Base-by-base conservation (phyloP, 2,797 vertebrate species). In the Aeoliscus strigatus region DNA sequence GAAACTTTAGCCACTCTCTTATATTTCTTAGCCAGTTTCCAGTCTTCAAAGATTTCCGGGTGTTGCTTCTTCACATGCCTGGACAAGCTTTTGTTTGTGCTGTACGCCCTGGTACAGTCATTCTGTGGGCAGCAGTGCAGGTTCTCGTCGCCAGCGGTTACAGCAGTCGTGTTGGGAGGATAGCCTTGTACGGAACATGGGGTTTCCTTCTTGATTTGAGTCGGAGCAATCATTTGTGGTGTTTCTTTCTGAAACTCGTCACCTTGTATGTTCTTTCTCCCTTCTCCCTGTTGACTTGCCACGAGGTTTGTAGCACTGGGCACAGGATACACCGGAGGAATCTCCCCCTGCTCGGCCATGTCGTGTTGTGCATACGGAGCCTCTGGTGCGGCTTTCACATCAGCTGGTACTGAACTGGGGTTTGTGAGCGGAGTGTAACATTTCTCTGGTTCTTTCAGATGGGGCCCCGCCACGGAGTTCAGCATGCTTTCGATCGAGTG, bases 21-120 rank as follows among this genome's bases (percentile, higher is more conserved):
- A 38, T 89, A 96, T 62, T 90, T 98, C 56, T 91, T 91, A 14
- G 96, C 91, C 61, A 94, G 80, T 82, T 98, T 99, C 91, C 95
- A 96, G 61, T 91, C 89, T 57, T 92, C 90, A 21, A 98, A 98
- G 52, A 95, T 94, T 69, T 97, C 93, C 11, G 94, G 92, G 60
- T 98, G 96, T 24, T 92, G 90, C 52, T 96, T 94, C 79, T 99
- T 99, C 77, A 99, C 95, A 38, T 99, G 96, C 64, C 97, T 91
- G 9, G 94, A 95, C 67, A 99, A 91, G 83, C 96, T 99, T 75
- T 97, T 96, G 36, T 92, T 92, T 2, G 94, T 98, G 76, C 94
- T 97, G 60, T 98, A 98, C 0, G 90, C 90, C 64, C 96, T 87
- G 40, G 93, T 93, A 66, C 96, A 99, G 2, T 91, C 91, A 42